Evolutionary conservation across 2,888 invertebrate genomes (phyloP).

Genomic region (Agrilus cyanescens): DNA sequence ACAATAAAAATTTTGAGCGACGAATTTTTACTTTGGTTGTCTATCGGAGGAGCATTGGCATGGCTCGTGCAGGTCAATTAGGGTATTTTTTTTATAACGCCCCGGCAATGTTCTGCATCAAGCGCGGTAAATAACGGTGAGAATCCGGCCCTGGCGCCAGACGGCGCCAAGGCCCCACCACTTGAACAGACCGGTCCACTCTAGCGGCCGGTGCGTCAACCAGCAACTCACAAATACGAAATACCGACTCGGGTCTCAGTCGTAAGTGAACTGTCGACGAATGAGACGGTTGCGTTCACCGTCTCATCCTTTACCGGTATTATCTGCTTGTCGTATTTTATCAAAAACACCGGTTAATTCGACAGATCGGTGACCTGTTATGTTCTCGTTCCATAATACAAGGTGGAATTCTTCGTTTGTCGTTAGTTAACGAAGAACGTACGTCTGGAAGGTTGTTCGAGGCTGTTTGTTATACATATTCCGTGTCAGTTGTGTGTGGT

Average conservation of each 20-base stretch:
- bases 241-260: conserved; percentile 11
- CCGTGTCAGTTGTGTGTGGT: too few species aligned
- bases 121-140: conserved; percentile 17
- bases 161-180: conserved; percentile 28
- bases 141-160: conserved; percentile 33
- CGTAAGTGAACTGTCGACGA: conserved; percentile 8
- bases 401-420: too few species aligned
- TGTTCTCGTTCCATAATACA: too few species aligned
- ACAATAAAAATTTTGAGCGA: conserved; percentile 1
- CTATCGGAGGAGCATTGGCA: neutral
- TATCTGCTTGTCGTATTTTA: too few species aligned
- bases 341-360: too few species aligned
- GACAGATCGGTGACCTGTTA: too few species aligned
- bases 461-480: too few species aligned
- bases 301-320: too few species aligned
- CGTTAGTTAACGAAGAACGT: too few species aligned
- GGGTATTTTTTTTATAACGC: neutral
- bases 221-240: conserved; percentile 4
- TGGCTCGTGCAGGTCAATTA: conserved; percentile 2
- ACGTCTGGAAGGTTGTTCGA: too few species aligned
- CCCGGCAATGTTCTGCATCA: neutral
- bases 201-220: conserved; percentile 34
- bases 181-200: conserved; percentile 30
- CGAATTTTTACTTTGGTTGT: conserved; percentile 1
- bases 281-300: conserved; percentile 7